phyloP scores from a whole-genome alignment of 1,140 invertebrate species.

The Scaptomyza graminum region DNA sequence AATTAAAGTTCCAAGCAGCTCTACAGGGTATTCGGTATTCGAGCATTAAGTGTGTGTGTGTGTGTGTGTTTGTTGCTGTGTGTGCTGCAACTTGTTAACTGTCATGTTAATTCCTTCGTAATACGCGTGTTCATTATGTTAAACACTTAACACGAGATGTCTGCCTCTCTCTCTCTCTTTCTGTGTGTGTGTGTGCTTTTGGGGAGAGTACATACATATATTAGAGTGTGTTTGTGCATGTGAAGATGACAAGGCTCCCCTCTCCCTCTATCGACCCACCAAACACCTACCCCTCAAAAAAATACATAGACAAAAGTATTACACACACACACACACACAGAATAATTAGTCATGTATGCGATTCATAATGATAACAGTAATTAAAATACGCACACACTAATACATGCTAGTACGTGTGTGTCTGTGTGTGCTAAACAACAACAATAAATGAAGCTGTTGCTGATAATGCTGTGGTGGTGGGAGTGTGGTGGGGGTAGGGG shows the following conservation, averaged over 20 bases:
- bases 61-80: neutral
- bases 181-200: constrained; percentile 5
- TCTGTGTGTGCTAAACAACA: constrained; percentile 17
- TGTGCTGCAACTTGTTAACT: constrained; percentile 58
- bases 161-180: neutral
- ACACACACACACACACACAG: constrained; percentile 50
- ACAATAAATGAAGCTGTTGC: constrained; percentile 10
- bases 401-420: constrained; percentile 16
- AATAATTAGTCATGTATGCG: constrained; percentile 79
- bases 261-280: too few relatives aligned
- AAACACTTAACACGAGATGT: constrained; percentile 61
- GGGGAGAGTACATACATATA: constrained; percentile 4
- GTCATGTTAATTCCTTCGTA: constrained; percentile 76
- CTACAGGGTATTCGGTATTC: too few relatives aligned
- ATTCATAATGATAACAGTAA: constrained; percentile 82
- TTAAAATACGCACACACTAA: constrained; percentile 62
- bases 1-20: too few relatives aligned
- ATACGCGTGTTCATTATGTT: constrained; percentile 81
- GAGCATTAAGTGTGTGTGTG: too few relatives aligned
- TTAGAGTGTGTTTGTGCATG: constrained; percentile 31
- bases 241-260: constrained; percentile 20
- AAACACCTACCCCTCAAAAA: constrained; percentile 37
- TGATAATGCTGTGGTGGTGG: too few relatives aligned
- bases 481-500: neutral
- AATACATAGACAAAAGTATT: constrained; percentile 69